These are phyloP conservation scores for Semaprochilodus insignis DNA, from an alignment of 2,797 vertebrate genomes.

Conservation along the genomic window DNA sequence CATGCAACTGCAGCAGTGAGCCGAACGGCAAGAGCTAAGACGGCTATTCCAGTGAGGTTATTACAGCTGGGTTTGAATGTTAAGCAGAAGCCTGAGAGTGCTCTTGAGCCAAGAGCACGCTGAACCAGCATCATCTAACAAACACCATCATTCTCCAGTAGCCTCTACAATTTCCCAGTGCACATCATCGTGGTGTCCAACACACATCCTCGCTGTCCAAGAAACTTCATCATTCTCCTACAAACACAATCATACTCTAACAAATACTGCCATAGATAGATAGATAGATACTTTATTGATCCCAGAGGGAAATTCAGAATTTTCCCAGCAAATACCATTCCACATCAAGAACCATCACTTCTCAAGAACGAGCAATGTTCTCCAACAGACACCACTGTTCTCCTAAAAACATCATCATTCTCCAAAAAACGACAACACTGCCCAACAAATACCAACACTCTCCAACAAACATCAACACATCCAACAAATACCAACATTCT, in stretches of 20 bases:
- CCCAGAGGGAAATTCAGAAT: too few relatives aligned
- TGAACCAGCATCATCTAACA: not conserved
- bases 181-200: not conserved
- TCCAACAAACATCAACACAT: not conserved
- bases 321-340: not conserved
- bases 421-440: not conserved
- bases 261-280: not conserved
- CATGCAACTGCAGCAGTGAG: constrained; percentile 14
- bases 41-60: constrained; percentile 13
- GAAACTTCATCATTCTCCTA: not conserved
- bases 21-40: constrained; percentile 34
- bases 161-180: not conserved
- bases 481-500: not conserved
- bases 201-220: not conserved
- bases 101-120: not conserved
- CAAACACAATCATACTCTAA: not conserved
- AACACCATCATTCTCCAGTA: not conserved
- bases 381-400: not conserved
- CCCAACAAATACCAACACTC: not conserved
- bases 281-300: too few relatives aligned
- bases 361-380: not conserved
- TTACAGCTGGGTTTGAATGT: constrained; percentile 15
- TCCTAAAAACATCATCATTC: not conserved
- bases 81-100: not conserved
- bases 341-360: not conserved